A percentile compares a stretch with the other conserved stretches of the same genome.
phyloP scores from a whole-genome alignment of 2,797 vertebrate species.

The Clamator glandarius region DNA sequence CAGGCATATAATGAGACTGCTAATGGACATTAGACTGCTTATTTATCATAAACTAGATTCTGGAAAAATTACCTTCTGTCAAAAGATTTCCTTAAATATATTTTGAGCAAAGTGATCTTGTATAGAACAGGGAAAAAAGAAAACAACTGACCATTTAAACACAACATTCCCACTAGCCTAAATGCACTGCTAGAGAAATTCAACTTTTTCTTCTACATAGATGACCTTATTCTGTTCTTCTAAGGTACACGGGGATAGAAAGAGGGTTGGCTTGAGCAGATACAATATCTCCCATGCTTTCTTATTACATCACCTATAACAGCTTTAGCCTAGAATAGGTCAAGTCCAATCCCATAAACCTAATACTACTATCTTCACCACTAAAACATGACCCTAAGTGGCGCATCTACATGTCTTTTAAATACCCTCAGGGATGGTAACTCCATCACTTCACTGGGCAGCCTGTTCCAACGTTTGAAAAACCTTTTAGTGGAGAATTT shows the following conservation, averaged over 20 bases:
- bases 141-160: not conserved
- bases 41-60: slow-evolving; percentile 56
- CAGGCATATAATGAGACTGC: slow-evolving; percentile 50
- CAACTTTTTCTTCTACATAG: slow-evolving; percentile 31
- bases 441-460: not conserved
- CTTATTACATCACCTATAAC: not conserved
- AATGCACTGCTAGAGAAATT: slow-evolving; percentile 39
- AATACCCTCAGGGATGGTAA: not conserved
- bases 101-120: slow-evolving; percentile 63
- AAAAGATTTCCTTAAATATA: slow-evolving; percentile 60
- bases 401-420: not conserved
- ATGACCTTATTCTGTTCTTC: not conserved
- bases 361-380: not conserved
- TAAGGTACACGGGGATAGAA: not conserved
- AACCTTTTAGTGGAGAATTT: not conserved
- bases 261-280: not conserved
- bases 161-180: slow-evolving; percentile 42
- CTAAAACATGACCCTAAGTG: too few species aligned
- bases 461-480: not conserved
- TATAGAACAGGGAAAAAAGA: slow-evolving; percentile 29
- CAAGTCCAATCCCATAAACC: not conserved
- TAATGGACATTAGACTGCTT: slow-evolving; percentile 54
- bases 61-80: slow-evolving; percentile 58
- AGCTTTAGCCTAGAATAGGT: not conserved
- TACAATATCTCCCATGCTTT: not conserved